A percentile compares a stretch with the other conserved stretches of the same genome.
Conservation (phyloP, 1,140 invertebrate species). For the Ephestia elutella region DNA sequence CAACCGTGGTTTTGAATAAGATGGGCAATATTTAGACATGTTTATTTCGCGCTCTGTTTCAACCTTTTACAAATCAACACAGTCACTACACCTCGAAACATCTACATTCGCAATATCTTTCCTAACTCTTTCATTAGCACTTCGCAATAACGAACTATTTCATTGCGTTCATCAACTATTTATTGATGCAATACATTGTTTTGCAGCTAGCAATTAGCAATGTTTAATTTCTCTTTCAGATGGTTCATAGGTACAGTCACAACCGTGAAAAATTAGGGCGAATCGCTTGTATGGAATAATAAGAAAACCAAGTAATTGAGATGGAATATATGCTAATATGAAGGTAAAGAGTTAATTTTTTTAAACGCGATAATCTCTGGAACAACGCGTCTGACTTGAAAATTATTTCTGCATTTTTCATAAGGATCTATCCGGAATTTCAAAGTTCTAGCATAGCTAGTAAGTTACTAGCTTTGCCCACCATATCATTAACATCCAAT, state of each 20-base stretch:
- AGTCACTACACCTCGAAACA: not conserved
- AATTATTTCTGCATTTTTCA: too few species aligned
- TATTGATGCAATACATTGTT: not conserved
- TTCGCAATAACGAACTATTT: not conserved
- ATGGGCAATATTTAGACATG: too few species aligned
- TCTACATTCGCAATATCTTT: not conserved
- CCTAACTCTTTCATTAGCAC: conserved; percentile 2
- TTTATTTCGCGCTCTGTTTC: not conserved
- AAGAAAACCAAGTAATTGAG: too few species aligned
- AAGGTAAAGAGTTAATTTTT: too few species aligned
- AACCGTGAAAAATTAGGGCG: too few species aligned
- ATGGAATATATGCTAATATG: too few species aligned
- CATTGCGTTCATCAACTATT: not conserved
- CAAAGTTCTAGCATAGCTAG: too few species aligned
- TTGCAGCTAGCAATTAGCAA: not conserved
- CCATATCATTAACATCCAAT: not conserved
- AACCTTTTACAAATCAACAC: not conserved
- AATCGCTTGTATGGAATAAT: too few species aligned
- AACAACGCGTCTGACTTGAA: too few species aligned
- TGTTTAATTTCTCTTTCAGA: not conserved
- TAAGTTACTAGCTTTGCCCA: not conserved
- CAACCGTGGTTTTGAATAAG: too few species aligned
- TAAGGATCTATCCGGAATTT: too few species aligned
- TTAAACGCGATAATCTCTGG: too few species aligned
- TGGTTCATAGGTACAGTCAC: not conserved